phyloP scores from a whole-genome alignment of 2,797 vertebrate genomes.

The Passerculus sandwichensis region DNA sequence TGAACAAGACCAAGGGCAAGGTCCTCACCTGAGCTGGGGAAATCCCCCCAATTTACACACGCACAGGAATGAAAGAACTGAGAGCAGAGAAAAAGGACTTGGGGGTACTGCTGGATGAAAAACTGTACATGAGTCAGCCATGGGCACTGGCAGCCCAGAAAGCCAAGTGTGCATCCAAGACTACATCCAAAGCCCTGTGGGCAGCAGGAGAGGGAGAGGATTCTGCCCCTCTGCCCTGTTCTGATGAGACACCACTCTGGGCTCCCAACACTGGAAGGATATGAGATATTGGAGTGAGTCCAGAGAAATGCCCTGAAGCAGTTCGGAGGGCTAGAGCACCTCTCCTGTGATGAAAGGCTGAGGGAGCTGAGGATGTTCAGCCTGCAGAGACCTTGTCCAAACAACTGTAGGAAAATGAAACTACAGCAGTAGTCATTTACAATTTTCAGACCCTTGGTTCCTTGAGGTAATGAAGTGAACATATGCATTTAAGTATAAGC shows the following conservation, averaged over 20 bases:
- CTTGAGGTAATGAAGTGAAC: background rate
- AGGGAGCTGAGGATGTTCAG: background rate
- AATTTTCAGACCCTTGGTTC: background rate
- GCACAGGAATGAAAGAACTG: background rate
- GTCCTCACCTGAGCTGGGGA: background rate
- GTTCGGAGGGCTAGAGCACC: background rate
- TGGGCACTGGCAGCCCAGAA: background rate
- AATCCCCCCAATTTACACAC: background rate
- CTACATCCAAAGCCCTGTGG: background rate
- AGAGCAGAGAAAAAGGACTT: background rate
- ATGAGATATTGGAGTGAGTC: fast-evolving
- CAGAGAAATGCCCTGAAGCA: background rate
- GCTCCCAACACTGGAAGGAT: background rate
- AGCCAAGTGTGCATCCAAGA: too few relatives aligned
- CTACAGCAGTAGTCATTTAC: background rate
- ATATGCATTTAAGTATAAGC: background rate
- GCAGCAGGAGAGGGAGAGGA: background rate
- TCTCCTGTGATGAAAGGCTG: background rate
- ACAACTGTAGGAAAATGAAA: background rate
- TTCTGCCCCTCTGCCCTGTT: background rate
- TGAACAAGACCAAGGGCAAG: background rate
- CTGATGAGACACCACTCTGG: background rate
- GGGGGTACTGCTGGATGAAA: background rate
- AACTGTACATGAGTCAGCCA: background rate
- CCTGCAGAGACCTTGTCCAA: background rate